These are phyloP conservation scores for Rissa tridactyla DNA, from an alignment of 2,113 vertebrate genomes.

Conservation along the genomic window DNA sequence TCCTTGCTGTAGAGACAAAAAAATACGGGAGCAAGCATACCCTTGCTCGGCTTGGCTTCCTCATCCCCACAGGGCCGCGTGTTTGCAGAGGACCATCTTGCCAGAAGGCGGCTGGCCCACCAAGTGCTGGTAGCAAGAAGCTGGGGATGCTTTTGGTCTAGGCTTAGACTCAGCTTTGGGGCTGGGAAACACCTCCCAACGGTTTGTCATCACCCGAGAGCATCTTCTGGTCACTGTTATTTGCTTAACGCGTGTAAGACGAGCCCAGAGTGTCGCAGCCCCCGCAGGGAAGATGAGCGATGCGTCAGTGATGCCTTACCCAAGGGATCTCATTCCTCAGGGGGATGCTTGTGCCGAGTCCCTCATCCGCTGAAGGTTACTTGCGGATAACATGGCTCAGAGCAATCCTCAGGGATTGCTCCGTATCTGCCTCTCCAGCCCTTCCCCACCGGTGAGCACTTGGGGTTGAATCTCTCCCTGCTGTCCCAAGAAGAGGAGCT, in stretches of 20 bases:
- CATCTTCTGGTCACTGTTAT: not conserved
- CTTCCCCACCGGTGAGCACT: not conserved
- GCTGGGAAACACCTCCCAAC: not conserved
- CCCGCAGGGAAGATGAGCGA: not conserved
- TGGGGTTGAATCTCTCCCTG: not conserved
- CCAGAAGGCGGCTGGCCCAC: not conserved
- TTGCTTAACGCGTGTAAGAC: not conserved
- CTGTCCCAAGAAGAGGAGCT: not conserved
- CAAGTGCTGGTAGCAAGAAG: not conserved
- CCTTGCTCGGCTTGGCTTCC: not conserved
- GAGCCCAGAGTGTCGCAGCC: not conserved
- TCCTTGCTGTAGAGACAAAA: not conserved
- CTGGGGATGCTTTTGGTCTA: not conserved
- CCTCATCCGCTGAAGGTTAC: not conserved
- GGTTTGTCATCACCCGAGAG: not conserved
- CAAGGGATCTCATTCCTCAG: not conserved
- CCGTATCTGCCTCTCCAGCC: not conserved
- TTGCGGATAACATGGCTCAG: not conserved
- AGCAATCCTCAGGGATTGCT: not conserved
- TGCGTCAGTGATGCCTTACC: not conserved
- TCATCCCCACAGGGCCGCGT: accelerated
- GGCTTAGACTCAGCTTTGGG: not conserved
- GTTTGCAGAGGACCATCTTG: not conserved
- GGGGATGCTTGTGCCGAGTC: not conserved
- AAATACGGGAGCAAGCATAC: not conserved